phyloP scores from a whole-genome alignment of 2,797 vertebrate species.

The Coregonus sp. region DNA sequence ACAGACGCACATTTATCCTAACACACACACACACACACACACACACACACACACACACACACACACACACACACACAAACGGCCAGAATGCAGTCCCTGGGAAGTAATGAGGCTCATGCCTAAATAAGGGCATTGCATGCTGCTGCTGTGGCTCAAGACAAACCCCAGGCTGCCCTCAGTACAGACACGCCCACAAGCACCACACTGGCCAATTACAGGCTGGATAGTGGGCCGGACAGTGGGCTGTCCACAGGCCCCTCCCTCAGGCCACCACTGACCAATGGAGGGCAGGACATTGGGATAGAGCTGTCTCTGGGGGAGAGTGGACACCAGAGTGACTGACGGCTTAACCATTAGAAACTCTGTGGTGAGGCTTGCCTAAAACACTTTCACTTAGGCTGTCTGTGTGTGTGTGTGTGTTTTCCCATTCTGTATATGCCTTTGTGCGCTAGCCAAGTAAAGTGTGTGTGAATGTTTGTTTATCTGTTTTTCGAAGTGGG shows the following conservation, averaged over 20 bases:
- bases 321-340: not conserved
- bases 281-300: conserved; percentile 15
- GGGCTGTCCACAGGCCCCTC: not conserved
- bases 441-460: conserved; percentile 61
- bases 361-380: not conserved
- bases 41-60: not conserved
- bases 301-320: not conserved
- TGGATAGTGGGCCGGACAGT: conserved; percentile 10
- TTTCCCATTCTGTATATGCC: not conserved
- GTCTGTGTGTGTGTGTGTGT: not conserved
- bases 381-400: not conserved
- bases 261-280: conserved; percentile 18
- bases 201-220: not conserved
- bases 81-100: conserved; percentile 35
- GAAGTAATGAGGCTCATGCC: conserved; percentile 73
- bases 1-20: not conserved
- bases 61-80: conserved; percentile 4
- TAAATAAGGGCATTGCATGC: conserved; percentile 82
- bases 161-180: conserved; percentile 26
- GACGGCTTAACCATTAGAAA: not conserved
- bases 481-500: conserved; percentile 31
- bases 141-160: conserved; percentile 57
- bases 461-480: conserved; percentile 51
- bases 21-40: not conserved
- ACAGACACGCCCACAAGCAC: conserved; percentile 37